A percentile compares a stretch with the other conserved stretches of the same genome.
phyloP scores from a whole-genome alignment of 2,888 invertebrate species.

The Chironomus riparius region DNA sequence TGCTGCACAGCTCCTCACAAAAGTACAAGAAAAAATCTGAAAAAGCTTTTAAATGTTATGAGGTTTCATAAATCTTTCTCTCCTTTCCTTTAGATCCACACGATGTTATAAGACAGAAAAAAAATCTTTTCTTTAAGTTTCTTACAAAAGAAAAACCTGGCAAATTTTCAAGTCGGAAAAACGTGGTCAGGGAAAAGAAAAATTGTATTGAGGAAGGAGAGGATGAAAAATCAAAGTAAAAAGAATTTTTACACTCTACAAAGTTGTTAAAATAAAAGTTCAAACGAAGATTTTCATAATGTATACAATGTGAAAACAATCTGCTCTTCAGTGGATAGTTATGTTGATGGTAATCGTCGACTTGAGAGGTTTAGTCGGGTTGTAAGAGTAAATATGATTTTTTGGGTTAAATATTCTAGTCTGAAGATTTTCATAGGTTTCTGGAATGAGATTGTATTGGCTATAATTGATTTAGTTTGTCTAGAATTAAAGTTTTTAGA shows the following conservation, averaged over 20 bases:
- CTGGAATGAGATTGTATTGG: no score
- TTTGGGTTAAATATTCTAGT: no score
- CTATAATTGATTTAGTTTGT: no score
- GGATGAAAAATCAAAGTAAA: background rate
- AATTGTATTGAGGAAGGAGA: background rate
- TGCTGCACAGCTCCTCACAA: background rate
- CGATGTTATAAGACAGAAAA: background rate
- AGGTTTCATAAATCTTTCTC: background rate
- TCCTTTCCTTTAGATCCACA: background rate
- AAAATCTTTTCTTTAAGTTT: background rate
- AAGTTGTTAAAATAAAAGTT: background rate
- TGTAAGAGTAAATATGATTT: no score
- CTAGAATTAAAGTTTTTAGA: no score
- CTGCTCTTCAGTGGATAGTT: no score
- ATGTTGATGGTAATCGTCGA: no score
- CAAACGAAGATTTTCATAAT: no score
- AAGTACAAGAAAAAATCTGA: background rate
- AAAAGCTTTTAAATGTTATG: conserved; percentile 10
- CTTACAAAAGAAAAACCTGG: background rate
- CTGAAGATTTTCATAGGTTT: no score
- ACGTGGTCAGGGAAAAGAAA: background rate
- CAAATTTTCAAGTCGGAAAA: background rate
- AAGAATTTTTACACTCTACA: background rate
- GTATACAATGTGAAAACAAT: no score
- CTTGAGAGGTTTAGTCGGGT: no score